Conservation (phyloP, 2,113 vertebrate genomes). For the Scolopax mira region DNA sequence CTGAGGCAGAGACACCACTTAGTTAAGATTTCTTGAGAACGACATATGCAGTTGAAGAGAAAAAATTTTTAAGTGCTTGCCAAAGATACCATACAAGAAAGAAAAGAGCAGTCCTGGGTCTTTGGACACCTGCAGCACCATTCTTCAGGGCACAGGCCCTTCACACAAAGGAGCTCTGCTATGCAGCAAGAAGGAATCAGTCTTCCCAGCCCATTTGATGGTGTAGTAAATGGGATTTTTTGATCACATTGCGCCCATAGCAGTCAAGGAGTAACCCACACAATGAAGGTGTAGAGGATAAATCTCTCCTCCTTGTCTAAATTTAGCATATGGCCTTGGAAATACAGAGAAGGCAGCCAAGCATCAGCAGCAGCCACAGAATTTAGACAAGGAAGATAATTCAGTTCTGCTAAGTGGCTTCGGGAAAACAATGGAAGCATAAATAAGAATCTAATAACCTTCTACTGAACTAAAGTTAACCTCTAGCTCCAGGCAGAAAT, state of each 20-base stretch:
- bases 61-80: neutral
- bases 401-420: neutral
- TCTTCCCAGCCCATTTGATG: neutral
- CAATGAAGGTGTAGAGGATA: neutral
- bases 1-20: rapidly evolving
- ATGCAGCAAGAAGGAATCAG: neutral
- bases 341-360: neutral
- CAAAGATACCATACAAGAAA: neutral
- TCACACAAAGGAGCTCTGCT: neutral
- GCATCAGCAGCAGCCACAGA: neutral
- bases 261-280: neutral
- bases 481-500: neutral
- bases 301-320: neutral
- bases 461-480: neutral
- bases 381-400: neutral
- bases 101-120: neutral
- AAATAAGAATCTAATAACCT: neutral
- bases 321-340: neutral
- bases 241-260: neutral
- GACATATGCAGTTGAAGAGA: neutral
- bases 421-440: neutral
- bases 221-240: neutral
- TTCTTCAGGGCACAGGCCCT: neutral
- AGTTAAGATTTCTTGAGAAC: neutral
- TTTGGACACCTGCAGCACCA: neutral